Percentiles rank a stretch among this genome's conserved stretches.
These are phyloP conservation scores for Eupithecia pulchellata DNA, from an alignment of 2,888 invertebrate species.

Conservation along the genomic window DNA sequence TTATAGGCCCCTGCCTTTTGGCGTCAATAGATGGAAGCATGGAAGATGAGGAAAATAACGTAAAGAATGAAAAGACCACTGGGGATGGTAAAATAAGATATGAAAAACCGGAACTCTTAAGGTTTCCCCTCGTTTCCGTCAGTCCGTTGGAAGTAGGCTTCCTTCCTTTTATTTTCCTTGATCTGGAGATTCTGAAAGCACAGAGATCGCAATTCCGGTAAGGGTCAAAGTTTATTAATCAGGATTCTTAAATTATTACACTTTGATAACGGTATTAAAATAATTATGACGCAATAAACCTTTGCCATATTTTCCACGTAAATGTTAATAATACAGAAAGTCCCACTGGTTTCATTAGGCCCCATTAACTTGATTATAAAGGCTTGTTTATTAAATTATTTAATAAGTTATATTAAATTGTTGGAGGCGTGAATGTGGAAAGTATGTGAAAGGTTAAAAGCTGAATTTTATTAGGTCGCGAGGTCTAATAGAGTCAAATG, in stretches of 20 bases:
- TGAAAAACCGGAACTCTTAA: conserved; percentile 2
- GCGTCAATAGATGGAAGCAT: not conserved
- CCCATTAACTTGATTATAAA: conserved; percentile 29
- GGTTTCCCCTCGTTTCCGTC: not conserved
- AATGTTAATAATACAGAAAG: conserved; percentile 13
- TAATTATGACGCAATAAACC: conserved; percentile 7
- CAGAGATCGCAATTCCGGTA: not conserved
- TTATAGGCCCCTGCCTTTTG: not conserved
- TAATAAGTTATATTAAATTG: conserved; percentile 21
- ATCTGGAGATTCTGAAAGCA: not conserved
- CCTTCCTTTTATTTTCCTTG: not conserved
- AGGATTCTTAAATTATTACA: not conserved
- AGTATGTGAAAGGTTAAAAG: not conserved
- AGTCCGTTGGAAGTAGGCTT: not conserved
- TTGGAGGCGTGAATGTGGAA: not conserved
- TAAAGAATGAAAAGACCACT: not conserved
- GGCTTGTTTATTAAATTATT: conserved; percentile 30
- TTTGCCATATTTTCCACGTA: conserved; percentile 12
- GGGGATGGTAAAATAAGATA: not conserved
- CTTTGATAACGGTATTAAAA: not conserved
- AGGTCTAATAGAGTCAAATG: not conserved
- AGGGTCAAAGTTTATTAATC: not conserved
- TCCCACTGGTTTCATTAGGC: conserved; percentile 25
- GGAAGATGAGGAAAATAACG: not conserved
- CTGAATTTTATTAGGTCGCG: not conserved